Evolutionary conservation across 2,113 vertebrate genomes (phyloP).

Genomic region (Ochotona princeps): DNA sequence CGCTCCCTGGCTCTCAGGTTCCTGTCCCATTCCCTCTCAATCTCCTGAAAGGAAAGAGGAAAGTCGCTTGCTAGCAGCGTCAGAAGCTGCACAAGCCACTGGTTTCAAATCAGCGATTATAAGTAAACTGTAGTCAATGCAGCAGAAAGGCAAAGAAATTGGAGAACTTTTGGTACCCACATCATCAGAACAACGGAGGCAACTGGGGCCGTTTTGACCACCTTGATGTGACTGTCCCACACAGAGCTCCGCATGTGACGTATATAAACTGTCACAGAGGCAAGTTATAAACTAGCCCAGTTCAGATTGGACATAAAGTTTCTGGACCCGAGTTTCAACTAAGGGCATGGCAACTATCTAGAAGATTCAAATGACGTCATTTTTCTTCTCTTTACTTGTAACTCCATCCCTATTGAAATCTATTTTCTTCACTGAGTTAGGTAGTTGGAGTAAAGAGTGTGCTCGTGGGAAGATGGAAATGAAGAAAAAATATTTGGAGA

Average conservation of each 20-base stretch:
- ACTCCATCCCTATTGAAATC: not conserved
- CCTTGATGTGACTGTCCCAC: not conserved
- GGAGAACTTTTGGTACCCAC: not conserved
- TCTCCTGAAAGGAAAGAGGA: not conserved
- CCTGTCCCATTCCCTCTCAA: not conserved
- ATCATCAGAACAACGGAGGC: not conserved
- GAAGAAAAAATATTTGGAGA: not conserved
- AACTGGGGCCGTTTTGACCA: not conserved
- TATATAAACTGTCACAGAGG: not conserved
- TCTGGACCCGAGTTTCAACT: not conserved
- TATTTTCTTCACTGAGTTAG: not conserved
- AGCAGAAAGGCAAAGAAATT: not conserved
- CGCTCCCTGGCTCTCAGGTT: rapidly evolving
- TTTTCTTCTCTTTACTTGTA: not conserved
- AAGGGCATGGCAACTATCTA: not conserved
- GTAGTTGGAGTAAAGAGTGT: not conserved
- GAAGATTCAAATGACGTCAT: not conserved
- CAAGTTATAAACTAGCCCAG: not conserved
- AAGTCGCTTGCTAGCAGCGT: not conserved
- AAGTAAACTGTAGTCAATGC: not conserved
- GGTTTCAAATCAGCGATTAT: not conserved
- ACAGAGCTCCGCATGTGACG: not conserved
- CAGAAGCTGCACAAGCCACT: not conserved
- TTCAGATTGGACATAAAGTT: not conserved
- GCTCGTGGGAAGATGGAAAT: not conserved